These are phyloP conservation scores for Pristionchus arcanus DNA, from an alignment of 2,888 invertebrate species.

Conservation along the genomic window DNA sequence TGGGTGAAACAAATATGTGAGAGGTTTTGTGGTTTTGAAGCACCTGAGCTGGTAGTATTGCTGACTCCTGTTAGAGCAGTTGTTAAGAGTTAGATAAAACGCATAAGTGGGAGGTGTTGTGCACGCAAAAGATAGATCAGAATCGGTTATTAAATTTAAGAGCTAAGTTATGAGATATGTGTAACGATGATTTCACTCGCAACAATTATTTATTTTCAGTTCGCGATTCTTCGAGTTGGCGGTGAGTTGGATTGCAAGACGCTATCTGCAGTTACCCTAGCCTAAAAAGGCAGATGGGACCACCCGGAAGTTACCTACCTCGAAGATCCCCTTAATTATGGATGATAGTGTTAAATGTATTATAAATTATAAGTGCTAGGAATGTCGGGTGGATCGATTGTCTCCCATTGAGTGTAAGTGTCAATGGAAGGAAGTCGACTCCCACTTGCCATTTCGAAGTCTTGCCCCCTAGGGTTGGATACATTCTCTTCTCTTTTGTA, in stretches of 20 bases:
- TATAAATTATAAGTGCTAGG: not conserved
- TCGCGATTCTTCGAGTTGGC: conserved; percentile 17
- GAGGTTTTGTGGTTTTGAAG: not conserved
- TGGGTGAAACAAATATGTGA: not conserved
- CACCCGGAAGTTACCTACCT: not conserved
- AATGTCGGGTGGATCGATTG: not conserved
- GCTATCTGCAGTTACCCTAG: not conserved
- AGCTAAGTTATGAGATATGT: not conserved
- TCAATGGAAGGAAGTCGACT: not conserved
- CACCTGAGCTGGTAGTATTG: no score
- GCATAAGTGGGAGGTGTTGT: not conserved
- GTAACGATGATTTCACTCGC: not conserved
- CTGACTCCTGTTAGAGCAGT: no score
- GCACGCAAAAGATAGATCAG: not conserved
- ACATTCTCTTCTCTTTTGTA: not conserved
- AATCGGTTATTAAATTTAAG: no score
- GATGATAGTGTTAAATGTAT: not conserved
- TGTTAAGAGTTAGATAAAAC: no score
- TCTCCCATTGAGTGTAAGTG: not conserved
- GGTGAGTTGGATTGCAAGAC: conserved; percentile 49
- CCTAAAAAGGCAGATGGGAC: not conserved
- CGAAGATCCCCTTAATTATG: not conserved
- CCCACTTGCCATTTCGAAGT: not conserved
- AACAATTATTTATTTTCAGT: not conserved
- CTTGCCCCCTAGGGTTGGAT: conserved; percentile 16